These are phyloP conservation scores for Anagrus nilaparvatae DNA, from an alignment of 1,140 invertebrate genomes.

Conservation along the genomic window DNA sequence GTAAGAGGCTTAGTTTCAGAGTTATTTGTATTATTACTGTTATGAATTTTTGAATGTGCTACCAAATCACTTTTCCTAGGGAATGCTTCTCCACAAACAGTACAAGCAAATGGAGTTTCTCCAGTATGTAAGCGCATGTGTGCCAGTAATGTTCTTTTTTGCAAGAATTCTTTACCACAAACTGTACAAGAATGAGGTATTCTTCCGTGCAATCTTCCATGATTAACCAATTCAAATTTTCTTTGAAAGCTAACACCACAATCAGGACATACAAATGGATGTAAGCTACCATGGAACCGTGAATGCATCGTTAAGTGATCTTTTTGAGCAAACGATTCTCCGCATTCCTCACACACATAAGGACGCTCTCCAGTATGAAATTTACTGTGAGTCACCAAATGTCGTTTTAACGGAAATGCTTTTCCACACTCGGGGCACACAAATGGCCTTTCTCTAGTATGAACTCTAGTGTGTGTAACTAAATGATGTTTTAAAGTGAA, in stretches of 20 bases:
- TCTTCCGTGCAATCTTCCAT: constrained; percentile 66
- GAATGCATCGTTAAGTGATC: constrained; percentile 70
- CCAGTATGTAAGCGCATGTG: constrained; percentile 59
- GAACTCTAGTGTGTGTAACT: constrained; percentile 65
- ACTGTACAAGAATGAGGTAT: constrained; percentile 70
- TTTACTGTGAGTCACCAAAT: constrained; percentile 75
- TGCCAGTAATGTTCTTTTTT: constrained; percentile 67
- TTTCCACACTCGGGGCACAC: constrained; percentile 71
- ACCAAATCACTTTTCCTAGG: constrained; percentile 57
- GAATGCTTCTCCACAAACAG: constrained; percentile 67
- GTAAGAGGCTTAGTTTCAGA: constrained; percentile 37
- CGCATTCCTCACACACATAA: constrained; percentile 76
- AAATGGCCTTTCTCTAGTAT: constrained; percentile 65
- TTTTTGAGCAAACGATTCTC: constrained; percentile 78
- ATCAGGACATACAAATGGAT: constrained; percentile 71
- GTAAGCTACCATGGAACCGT: constrained; percentile 69
- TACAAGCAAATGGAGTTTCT: constrained; percentile 55
- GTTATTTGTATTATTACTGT: constrained; percentile 31
- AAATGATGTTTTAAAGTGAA: constrained; percentile 75
- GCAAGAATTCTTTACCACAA: constrained; percentile 74
- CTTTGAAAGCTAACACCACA: constrained; percentile 73
- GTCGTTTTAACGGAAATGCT: constrained; percentile 68
- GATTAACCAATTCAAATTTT: constrained; percentile 76
- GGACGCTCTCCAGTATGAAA: constrained; percentile 81
- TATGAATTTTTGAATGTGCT: constrained; percentile 57